phyloP scores from a whole-genome alignment of 2,888 invertebrate genomes.

The Teleiodes luculella region DNA sequence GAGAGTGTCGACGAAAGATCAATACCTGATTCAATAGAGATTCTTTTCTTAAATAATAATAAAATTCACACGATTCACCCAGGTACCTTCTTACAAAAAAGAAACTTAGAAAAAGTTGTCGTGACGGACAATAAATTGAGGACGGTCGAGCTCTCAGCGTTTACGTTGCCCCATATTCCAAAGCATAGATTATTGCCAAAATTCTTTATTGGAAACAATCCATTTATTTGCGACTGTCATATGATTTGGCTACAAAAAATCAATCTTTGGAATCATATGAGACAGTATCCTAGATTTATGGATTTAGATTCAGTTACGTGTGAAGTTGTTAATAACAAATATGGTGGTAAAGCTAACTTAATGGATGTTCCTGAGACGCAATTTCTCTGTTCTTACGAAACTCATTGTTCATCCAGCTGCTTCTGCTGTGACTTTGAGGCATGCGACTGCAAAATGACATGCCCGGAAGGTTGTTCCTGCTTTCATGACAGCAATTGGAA shows the following conservation, averaged over 20 bases:
- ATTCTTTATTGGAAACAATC: slow-evolving; percentile 90
- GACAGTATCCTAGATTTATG: slow-evolving; percentile 87
- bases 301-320: slow-evolving; percentile 88
- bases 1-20: slow-evolving; percentile 83
- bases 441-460: slow-evolving; percentile 93
- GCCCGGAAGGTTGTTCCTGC: slow-evolving; percentile 90
- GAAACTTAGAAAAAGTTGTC: slow-evolving; percentile 85
- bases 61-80: slow-evolving; percentile 84
- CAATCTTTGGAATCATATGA: slow-evolving; percentile 84
- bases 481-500: slow-evolving; percentile 91
- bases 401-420: slow-evolving; percentile 90
- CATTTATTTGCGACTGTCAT: slow-evolving; percentile 90
- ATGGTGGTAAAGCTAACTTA: slow-evolving; percentile 81
- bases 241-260: slow-evolving; percentile 92
- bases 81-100: slow-evolving; percentile 85
- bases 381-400: slow-evolving; percentile 88
- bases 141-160: slow-evolving; percentile 84
- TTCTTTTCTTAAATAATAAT: slow-evolving; percentile 87
- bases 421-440: slow-evolving; percentile 93
- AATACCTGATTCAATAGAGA: slow-evolving; percentile 86
- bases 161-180: slow-evolving; percentile 82
- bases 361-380: slow-evolving; percentile 85
- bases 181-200: slow-evolving; percentile 84
- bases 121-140: slow-evolving; percentile 86
- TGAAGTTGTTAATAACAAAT: slow-evolving; percentile 83